phyloP scores from a whole-genome alignment of 2,797 vertebrate genomes.

The Buceros bicornis region DNA sequence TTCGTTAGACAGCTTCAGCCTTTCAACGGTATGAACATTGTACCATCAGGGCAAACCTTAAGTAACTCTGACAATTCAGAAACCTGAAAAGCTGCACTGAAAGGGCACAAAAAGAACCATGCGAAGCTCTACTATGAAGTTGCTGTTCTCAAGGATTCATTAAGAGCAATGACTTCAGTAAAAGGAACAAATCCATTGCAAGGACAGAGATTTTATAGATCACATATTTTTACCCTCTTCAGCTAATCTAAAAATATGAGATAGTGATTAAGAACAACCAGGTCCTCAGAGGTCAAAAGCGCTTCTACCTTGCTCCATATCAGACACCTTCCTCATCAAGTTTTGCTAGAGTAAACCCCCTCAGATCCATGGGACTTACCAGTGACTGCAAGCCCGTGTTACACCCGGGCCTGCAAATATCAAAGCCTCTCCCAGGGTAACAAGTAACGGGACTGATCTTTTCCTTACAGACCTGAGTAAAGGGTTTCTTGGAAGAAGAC shows the following conservation, averaged over 20 bases:
- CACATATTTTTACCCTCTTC: neutral
- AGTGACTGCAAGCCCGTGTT: neutral
- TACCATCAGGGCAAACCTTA: conserved; percentile 12
- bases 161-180: neutral
- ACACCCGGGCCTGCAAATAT: neutral
- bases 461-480: neutral
- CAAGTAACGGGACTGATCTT: neutral
- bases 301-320: neutral
- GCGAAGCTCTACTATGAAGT: neutral
- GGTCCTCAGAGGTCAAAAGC: neutral
- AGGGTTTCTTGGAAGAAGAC: neutral
- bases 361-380: neutral
- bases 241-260: neutral
- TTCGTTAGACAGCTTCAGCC: conserved; percentile 96
- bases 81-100: neutral
- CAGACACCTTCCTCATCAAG: neutral
- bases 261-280: neutral
- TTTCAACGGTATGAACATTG: conserved; percentile 67
- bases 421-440: neutral
- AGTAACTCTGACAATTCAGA: neutral
- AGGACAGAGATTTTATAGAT: neutral
- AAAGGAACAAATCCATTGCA: neutral
- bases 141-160: neutral
- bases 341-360: neutral
- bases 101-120: neutral